Evolutionary conservation across 2,888 invertebrate species (phyloP), one percentile per base, ranked within the genome.

Genomic region (Epirrita christyi): DNA sequence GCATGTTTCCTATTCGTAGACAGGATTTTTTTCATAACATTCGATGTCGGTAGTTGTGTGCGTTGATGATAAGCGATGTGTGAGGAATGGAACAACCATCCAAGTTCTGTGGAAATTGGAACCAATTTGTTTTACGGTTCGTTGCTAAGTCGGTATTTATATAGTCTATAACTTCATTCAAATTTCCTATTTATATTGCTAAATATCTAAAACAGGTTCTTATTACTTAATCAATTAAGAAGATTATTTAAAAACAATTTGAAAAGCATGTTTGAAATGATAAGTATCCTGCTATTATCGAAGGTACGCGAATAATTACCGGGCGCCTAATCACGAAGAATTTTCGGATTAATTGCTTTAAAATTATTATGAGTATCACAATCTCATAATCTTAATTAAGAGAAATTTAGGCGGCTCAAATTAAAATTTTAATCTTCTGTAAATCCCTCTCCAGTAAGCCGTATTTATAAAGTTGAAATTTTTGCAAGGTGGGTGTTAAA

Each of bases 371-470:
- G 83, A 88, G 88, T 88, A 89, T 86, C 85, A 87, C 88, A 86
- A 90, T 90, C 85, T 83, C 78, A 81, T 88, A 88, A 91, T 89
- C 86, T 88, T 88, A 89, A 91, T 91, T 88, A 86, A 84, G 85
- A 85, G 82, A 83, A 86, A 79, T 88, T 86, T 77, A 78, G 81
- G 72, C 78, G 80, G 80, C 73, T 80, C 78, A 83, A 86, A 86
- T 88, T 86, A 82, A 86, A 85, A 85, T 85, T 88, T 86, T 85
- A 87, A 89, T 86, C 84, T 81, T 71, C 70, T 75, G 75, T 71
- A 85, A 88, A 87, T 83, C 85, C 78, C 71, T 69, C 70, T 66
- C 62, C 71, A 69, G 72, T 64, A 72, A 71, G 69, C 68, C 67
- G 73, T 75, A 76, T 72, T 78, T 78, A 75, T 71, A 66, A 73